Evolutionary conservation across 2,113 vertebrate genomes (phyloP), one percentile per base, ranked within the genome.

Genomic region (Cyphomyrus discorhynchus): DNA sequence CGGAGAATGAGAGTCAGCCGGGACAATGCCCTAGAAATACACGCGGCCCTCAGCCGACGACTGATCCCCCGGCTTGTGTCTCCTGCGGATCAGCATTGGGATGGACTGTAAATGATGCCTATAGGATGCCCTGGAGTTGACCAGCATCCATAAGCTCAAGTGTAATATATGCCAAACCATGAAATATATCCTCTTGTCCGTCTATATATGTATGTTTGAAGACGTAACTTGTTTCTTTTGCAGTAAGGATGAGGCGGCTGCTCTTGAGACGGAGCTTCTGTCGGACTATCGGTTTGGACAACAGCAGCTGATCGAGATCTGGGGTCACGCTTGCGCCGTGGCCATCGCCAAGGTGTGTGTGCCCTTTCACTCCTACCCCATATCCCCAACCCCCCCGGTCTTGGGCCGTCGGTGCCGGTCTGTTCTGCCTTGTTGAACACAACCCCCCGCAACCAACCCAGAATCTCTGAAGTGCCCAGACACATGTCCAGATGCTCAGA

Each of bases 291-390:
- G 94, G 74, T 99, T 99, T 46, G 97, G 97, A 92, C 94, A 96
- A 85, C 98, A 97, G 95, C 98, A 98, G 95, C 95, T 99, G 89
- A 96, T 97, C 42, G 98, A 99, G 95, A 96, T 99, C 84, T 97
- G 97, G 93, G 98, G 98, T 62, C 97, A 98, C 2, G 97, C 97
- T 0, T 98, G 97, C 1, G 98, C 98, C 1, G 85, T 98, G 87
- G 97, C 98, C 5, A 96, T 99, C 66, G 95, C 98, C 52, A 99
- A 98, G 98, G 98, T 99, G 70, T 56, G 93, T 86, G 58, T n/a
- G n/a, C 17, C 62, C 85, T 74, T 86, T 52, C 45, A 80, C 70
- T 15, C 5, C 52, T n/a, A 2, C n/a, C 24, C 19, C 11, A 5
- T 47, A n/a, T 35, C 74, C 77, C 27, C 42, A 42, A 56, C 19